phyloP scores from a whole-genome alignment of 2,888 invertebrate genomes.

The Ophraella communa region DNA sequence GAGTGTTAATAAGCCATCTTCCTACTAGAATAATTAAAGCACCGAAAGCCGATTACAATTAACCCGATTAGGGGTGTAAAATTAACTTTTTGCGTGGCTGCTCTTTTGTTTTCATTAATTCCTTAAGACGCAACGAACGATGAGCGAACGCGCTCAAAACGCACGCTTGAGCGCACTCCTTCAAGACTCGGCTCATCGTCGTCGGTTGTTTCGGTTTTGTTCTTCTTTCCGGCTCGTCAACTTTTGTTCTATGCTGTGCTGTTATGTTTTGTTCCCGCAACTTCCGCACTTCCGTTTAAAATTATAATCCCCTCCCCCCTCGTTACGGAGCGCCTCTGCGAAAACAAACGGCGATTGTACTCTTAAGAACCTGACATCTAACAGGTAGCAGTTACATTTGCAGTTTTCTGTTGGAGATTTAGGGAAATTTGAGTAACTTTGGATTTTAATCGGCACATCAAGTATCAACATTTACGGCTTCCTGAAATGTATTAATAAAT shows the following conservation, averaged over 20 bases:
- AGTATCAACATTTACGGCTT: no score
- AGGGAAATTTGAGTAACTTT: neutral
- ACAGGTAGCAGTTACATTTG: neutral
- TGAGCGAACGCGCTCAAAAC: constrained; percentile 40
- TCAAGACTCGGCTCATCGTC: constrained; percentile 42
- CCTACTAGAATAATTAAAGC: constrained; percentile 26
- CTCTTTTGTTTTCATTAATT: constrained; percentile 45
- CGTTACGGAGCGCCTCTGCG: neutral
- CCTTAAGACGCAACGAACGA: constrained; percentile 48
- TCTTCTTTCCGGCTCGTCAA: constrained; percentile 60
- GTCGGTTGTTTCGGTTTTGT: constrained; percentile 51
- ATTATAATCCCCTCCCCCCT: constrained; percentile 51
- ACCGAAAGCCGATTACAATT: constrained; percentile 36
- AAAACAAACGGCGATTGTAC: neutral
- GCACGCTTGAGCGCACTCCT: constrained; percentile 45
- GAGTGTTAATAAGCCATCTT: constrained; percentile 16
- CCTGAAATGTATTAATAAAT: no score
- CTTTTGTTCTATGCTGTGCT: constrained; percentile 57
- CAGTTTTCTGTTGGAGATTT: neutral
- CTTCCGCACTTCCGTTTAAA: constrained; percentile 49
- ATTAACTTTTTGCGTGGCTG: constrained; percentile 45
- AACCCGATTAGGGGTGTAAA: constrained; percentile 44
- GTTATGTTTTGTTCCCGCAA: constrained; percentile 57
- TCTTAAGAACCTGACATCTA: neutral
- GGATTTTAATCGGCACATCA: no score